A percentile compares a stretch with the other conserved stretches of the same genome.
Evolutionary conservation across 1,140 invertebrate genomes (phyloP).

Genomic region (Mactra quadrangularis): DNA sequence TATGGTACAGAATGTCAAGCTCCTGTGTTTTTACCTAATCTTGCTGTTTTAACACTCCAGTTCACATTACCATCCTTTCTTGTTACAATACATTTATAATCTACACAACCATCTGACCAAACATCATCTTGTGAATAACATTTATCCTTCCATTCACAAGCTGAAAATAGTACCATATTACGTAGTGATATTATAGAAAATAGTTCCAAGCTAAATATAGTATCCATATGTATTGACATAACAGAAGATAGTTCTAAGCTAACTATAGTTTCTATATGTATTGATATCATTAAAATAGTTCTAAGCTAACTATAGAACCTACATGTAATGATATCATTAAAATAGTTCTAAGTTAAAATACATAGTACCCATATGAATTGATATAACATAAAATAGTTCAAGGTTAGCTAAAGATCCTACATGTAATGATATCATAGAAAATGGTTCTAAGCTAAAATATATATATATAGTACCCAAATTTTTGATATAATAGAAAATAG

Average conservation of each 20-base stretch:
- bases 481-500: too few species aligned
- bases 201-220: not conserved
- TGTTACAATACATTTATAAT: conserved; percentile 37
- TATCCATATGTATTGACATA: not conserved
- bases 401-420: too few species aligned
- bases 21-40: conserved; percentile 33
- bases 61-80: conserved; percentile 2
- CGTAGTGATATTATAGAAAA: not conserved
- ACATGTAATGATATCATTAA: too few species aligned
- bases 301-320: not conserved
- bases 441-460: too few species aligned
- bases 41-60: conserved; percentile 45
- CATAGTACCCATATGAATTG: too few species aligned
- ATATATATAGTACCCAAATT: too few species aligned
- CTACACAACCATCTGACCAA: conserved; percentile 47
- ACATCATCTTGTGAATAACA: conserved; percentile 43
- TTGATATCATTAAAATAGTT: not conserved
- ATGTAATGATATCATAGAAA: too few species aligned
- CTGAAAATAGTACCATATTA: conserved; percentile 3
- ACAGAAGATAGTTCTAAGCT: not conserved
- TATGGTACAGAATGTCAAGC: too few species aligned
- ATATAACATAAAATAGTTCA: too few species aligned
- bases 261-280: not conserved
- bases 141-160: conserved; percentile 50
- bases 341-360: too few species aligned